These are phyloP conservation scores for Acrossocheilus fasciatus DNA, from an alignment of 2,797 vertebrate genomes.

Conservation along the genomic window DNA sequence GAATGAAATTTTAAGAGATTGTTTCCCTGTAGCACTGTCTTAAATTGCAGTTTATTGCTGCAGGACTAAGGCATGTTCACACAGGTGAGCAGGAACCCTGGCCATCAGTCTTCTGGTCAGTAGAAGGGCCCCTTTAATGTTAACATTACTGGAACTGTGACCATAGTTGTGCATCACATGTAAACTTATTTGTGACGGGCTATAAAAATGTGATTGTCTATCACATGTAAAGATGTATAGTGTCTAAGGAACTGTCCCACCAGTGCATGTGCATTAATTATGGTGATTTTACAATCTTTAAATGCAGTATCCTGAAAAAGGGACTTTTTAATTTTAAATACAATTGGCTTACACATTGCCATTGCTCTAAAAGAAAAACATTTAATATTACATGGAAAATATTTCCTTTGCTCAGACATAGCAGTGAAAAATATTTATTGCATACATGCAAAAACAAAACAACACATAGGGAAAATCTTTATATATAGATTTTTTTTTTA, in stretches of 20 bases:
- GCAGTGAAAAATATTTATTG: constrained; percentile 62
- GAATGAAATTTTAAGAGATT: not conserved
- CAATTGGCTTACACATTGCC: not conserved
- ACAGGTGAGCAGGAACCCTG: not conserved
- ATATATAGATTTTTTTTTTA: constrained; percentile 30
- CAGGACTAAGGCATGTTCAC: not conserved
- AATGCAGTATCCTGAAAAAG: not conserved
- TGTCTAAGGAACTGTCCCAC: not conserved
- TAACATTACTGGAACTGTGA: not conserved
- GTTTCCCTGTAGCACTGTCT: not conserved
- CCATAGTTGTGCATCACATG: not conserved
- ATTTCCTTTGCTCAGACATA: not conserved
- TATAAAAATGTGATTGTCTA: not conserved
- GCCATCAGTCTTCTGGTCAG: not conserved
- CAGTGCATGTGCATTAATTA: not conserved
- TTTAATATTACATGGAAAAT: not conserved
- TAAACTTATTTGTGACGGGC: not conserved
- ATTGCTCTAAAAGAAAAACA: not conserved
- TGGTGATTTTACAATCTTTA: not conserved
- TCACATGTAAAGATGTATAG: not conserved
- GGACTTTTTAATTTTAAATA: not conserved
- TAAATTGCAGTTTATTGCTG: not conserved
- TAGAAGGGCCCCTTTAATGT: not conserved
- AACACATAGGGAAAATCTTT: constrained; percentile 20
- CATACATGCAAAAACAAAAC: constrained; percentile 60